Percentiles rank a stretch among this genome's conserved stretches.
phyloP scores from a whole-genome alignment of 2,797 vertebrate species.

The Dipus sagitta region DNA sequence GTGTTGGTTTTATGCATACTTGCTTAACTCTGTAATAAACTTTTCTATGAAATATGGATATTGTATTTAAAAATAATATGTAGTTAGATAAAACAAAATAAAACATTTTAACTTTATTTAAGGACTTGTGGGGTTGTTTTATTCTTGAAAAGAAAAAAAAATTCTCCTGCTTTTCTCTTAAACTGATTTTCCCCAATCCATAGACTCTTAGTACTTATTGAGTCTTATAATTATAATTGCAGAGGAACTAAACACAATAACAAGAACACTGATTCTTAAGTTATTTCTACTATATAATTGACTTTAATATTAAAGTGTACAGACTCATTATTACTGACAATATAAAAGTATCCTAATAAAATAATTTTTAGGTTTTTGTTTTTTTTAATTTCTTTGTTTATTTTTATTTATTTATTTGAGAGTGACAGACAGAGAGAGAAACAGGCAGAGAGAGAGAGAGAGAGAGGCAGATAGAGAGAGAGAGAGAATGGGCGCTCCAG shows the following conservation, averaged over 20 bases:
- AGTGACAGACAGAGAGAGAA: no score
- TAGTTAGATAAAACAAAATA: no score
- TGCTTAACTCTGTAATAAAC: not conserved
- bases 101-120: no score
- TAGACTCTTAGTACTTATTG: not conserved
- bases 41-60: not conserved
- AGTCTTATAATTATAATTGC: not conserved
- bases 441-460: no score
- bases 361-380: not conserved
- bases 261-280: no score
- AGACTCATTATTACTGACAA: not conserved
- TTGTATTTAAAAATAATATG: not conserved
- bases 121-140: no score
- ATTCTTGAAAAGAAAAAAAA: no score
- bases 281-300: not conserved
- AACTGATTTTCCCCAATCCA: not conserved
- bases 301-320: not conserved
- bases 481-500: no score
- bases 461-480: no score
- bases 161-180: not conserved
- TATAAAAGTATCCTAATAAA: not conserved
- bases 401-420: no score
- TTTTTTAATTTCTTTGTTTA: no score
- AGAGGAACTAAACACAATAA: no score
- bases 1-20: not conserved